Evolutionary conservation across 2,888 invertebrate genomes (phyloP).

Genomic region (Thereva nobilitata): DNA sequence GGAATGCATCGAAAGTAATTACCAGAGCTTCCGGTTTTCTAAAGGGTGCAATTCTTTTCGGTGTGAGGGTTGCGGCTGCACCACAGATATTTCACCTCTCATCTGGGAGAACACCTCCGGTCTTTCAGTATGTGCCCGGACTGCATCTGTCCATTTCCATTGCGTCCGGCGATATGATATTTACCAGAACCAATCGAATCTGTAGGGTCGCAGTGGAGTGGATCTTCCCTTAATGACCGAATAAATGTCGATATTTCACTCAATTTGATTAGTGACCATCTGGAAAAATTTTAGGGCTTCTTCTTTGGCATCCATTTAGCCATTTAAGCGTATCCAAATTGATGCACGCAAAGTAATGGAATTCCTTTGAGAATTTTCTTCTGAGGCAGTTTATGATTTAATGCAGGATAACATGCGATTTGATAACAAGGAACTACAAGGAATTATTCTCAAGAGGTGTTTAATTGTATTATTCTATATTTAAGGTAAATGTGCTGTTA

Average conservation of each 20-base stretch:
- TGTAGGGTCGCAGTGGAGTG: constrained; percentile 31
- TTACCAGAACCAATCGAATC: constrained; percentile 40
- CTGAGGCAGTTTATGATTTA: constrained; percentile 1
- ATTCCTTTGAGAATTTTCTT: constrained; percentile 11
- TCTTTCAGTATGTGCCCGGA: neutral
- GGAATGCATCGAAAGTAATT: constrained; percentile 41
- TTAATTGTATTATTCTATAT: too few species aligned
- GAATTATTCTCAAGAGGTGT: neutral
- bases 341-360: constrained; percentile 29
- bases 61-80: constrained; percentile 4
- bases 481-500: too few species aligned
- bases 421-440: too few species aligned
- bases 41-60: neutral
- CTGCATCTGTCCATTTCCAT: constrained; percentile 29
- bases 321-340: constrained; percentile 4
- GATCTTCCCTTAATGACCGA: constrained; percentile 39
- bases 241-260: constrained; percentile 43
- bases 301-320: constrained; percentile 6
- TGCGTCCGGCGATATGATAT: constrained; percentile 23
- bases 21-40: constrained; percentile 40
- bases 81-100: neutral
- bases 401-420: constrained; percentile 7
- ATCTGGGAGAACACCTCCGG: constrained; percentile 1
- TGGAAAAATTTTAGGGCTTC: constrained; percentile 37
- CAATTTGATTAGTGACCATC: constrained; percentile 40